These are phyloP conservation scores for Charina bottae DNA, from an alignment of 2,113 vertebrate genomes.

Conservation along the genomic window DNA sequence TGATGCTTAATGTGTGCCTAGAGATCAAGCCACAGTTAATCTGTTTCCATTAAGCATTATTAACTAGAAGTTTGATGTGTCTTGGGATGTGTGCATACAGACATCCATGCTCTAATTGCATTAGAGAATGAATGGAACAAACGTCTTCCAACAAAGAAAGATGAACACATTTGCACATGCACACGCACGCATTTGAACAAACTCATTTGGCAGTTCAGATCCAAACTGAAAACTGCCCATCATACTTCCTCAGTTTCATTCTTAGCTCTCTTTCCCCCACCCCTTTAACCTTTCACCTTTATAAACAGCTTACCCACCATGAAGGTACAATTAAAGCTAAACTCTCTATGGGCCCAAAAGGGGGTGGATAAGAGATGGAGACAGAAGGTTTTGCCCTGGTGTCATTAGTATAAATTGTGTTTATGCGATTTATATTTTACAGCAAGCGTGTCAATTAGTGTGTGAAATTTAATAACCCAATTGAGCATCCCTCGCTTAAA, in stretches of 20 bases:
- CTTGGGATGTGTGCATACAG: neutral
- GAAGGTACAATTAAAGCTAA: slow-evolving; percentile 43
- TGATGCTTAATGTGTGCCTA: neutral
- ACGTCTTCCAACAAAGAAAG: neutral
- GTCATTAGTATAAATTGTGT: slow-evolving; percentile 71
- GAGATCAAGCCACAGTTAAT: slow-evolving; percentile 13
- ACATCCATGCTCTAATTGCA: neutral
- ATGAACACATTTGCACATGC: neutral
- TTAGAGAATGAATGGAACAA: neutral
- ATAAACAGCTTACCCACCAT: slow-evolving; percentile 24
- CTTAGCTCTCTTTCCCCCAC: slow-evolving; percentile 45
- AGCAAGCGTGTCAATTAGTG: slow-evolving; percentile 68
- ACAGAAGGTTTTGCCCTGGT: slow-evolving; percentile 45
- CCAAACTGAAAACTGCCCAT: slow-evolving; percentile 55
- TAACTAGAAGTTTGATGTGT: slow-evolving; percentile 22
- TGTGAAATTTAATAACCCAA: slow-evolving; percentile 75
- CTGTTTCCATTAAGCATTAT: slow-evolving; percentile 47
- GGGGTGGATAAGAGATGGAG: slow-evolving; percentile 46
- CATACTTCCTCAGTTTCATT: slow-evolving; percentile 39
- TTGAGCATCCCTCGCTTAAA: slow-evolving; percentile 57
- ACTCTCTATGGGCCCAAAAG: slow-evolving; percentile 40
- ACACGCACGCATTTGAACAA: neutral
- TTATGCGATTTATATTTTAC: slow-evolving; percentile 69
- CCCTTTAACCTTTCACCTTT: slow-evolving; percentile 62
- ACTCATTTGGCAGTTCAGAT: neutral